phyloP scores from a whole-genome alignment of 1,140 invertebrate species.

The Trinorchestia longiramus region DNA sequence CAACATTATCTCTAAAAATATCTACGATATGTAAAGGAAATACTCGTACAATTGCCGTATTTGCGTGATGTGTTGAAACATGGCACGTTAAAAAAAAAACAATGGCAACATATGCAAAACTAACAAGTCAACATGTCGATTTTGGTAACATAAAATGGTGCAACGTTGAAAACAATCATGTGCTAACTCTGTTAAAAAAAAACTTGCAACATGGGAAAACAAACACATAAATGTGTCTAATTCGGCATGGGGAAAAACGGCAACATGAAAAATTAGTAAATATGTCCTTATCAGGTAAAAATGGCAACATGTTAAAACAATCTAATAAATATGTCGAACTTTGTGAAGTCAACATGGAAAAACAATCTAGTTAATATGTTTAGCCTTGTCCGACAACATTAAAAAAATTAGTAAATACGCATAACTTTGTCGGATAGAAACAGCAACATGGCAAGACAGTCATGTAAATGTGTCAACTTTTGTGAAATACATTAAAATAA shows the following conservation, averaged over 20 bases:
- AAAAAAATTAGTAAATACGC: neutral
- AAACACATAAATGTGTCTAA: neutral
- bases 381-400: neutral
- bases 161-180: neutral
- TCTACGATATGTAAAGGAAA: too few relatives aligned
- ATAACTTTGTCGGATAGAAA: neutral
- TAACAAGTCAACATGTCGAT: neutral
- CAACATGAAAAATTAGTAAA: neutral
- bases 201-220: neutral
- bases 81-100: neutral
- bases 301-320: neutral
- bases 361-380: neutral
- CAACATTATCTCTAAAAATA: neutral
- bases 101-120: neutral
- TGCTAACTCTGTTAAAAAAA: neutral
- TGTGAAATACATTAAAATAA: too few relatives aligned
- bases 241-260: too few relatives aligned
- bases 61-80: too few relatives aligned
- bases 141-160: neutral
- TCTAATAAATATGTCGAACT: neutral
- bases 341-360: neutral
- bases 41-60: too few relatives aligned
- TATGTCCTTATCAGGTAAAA: neutral
- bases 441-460: neutral
- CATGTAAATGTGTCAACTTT: neutral